A percentile compares a stretch with the other conserved stretches of the same genome.
phyloP scores from a whole-genome alignment of 2,888 invertebrate genomes.

The Mimumesa dahlbomi region DNA sequence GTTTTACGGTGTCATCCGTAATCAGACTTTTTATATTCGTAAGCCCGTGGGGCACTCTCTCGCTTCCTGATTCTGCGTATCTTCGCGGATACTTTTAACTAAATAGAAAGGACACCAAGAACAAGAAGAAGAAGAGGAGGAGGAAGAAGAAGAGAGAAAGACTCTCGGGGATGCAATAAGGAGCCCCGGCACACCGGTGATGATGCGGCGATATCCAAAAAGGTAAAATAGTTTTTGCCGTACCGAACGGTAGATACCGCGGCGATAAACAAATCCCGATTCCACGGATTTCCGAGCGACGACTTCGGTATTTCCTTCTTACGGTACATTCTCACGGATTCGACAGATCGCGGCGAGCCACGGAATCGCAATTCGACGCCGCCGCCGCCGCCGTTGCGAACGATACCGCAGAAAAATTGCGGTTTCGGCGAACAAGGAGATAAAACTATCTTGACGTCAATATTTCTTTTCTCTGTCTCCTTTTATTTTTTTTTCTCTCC shows the following conservation, averaged over 20 bases:
- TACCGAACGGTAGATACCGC: slow-evolving; percentile 11
- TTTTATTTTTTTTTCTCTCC: no score
- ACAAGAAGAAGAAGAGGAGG: no score
- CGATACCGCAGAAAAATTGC: neutral
- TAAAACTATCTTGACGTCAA: slow-evolving; percentile 40
- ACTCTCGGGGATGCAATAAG: no score
- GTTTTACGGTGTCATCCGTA: no score
- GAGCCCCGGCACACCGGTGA: no score
- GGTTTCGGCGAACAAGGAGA: slow-evolving; percentile 6
- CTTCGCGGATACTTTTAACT: no score
- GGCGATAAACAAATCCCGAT: slow-evolving; percentile 26
- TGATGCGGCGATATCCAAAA: slow-evolving; percentile 54
- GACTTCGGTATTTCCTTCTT: neutral
- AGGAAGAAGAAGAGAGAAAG: no score
- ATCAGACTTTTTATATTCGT: no score
- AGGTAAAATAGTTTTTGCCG: slow-evolving; percentile 44
- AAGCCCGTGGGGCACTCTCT: no score
- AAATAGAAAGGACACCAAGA: no score
- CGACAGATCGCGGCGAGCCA: neutral
- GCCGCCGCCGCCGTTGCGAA: neutral
- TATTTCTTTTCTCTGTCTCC: no score
- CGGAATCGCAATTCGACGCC: neutral
- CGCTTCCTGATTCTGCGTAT: no score
- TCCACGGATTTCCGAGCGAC: slow-evolving; percentile 11
- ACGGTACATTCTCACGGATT: slow-evolving; percentile 17